Conservation (phyloP, 2,888 invertebrate species). For the Perithous albicinctus region DNA sequence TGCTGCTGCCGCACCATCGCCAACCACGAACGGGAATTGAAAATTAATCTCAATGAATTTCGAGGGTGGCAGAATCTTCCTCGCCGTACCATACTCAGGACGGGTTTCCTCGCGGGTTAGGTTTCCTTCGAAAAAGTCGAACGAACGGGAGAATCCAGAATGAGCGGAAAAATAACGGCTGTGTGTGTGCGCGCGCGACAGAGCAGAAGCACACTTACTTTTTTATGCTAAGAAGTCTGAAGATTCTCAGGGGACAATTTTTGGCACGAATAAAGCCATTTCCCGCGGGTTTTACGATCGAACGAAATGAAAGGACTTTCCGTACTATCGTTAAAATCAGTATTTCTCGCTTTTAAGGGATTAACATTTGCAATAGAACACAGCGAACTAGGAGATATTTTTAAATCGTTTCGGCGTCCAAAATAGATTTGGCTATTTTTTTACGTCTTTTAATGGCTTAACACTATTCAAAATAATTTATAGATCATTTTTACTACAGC, state of each 20-base stretch:
- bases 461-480: too few species aligned
- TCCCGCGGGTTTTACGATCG: conserved; percentile 41
- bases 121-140: not conserved
- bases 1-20: not conserved
- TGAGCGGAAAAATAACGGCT: conserved; percentile 9
- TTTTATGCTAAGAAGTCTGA: conserved; percentile 44
- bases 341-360: not conserved
- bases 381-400: not conserved
- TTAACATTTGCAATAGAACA: not conserved
- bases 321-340: conserved; percentile 21
- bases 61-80: conserved; percentile 28
- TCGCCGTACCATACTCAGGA: not conserved
- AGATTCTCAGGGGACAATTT: conserved; percentile 27
- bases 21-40: conserved; percentile 37
- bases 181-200: conserved; percentile 11
- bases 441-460: too few species aligned
- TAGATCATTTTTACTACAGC: too few species aligned
- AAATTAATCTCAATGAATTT: conserved; percentile 61
- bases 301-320: conserved; percentile 8
- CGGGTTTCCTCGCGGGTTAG: not conserved
- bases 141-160: conserved; percentile 3
- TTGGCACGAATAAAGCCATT: conserved; percentile 36
- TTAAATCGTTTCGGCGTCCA: too few species aligned
- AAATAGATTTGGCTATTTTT: too few species aligned
- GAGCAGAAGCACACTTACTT: conserved; percentile 1